These are phyloP conservation scores for Amiota communis DNA, from an alignment of 2,888 invertebrate species.

Conservation along the genomic window DNA sequence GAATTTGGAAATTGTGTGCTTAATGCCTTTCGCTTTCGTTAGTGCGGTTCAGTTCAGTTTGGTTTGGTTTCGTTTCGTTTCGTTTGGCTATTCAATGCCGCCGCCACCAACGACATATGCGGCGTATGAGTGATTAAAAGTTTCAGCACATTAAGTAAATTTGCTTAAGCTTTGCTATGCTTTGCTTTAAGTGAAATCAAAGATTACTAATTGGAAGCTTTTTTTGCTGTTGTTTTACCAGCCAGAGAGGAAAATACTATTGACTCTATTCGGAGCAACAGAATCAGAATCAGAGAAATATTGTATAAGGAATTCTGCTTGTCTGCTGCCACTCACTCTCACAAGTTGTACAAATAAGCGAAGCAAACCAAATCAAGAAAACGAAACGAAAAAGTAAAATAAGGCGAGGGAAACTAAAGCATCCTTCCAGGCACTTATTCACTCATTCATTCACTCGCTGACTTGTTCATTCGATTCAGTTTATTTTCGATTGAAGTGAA, in stretches of 20 bases:
- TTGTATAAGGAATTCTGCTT: too few species aligned
- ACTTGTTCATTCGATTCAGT: neutral
- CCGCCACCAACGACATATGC: constrained; percentile 34
- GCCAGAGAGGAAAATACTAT: too few species aligned
- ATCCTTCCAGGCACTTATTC: neutral
- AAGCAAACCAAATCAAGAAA: neutral
- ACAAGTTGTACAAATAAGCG: neutral
- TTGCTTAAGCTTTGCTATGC: constrained; percentile 42
- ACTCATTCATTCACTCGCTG: neutral
- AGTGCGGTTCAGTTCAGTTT: too few species aligned
- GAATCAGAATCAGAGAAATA: too few species aligned
- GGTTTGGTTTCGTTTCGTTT: too few species aligned
- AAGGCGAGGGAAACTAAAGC: neutral
- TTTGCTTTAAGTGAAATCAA: constrained; percentile 19
- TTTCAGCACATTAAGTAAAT: constrained; percentile 60
- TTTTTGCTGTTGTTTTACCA: neutral
- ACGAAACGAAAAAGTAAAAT: neutral
- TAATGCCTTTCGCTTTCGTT: too few species aligned
- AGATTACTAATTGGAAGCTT: constrained; percentile 10
- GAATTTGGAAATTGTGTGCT: too few species aligned
- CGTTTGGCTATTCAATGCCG: too few species aligned
- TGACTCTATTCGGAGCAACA: too few species aligned
- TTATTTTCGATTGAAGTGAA: constrained; percentile 9
- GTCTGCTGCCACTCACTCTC: too few species aligned
- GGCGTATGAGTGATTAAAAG: constrained; percentile 65